Evolutionary conservation across 2,113 vertebrate genomes (phyloP).

Genomic region (Bettongia penicillata): DNA sequence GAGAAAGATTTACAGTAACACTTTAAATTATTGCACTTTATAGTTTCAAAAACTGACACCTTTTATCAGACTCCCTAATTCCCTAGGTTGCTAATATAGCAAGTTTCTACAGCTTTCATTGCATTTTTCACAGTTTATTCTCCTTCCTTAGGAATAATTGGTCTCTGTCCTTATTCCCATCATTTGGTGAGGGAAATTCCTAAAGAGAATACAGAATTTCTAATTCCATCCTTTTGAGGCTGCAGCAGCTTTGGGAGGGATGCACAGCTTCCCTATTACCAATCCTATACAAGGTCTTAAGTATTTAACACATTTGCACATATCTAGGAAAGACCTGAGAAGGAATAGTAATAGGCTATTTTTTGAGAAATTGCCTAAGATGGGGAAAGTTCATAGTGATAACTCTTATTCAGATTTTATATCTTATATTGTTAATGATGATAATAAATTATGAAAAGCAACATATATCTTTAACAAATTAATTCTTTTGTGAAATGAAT

Average conservation of each 20-base stretch:
- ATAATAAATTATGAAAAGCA: not conserved
- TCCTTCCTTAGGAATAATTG: constrained; percentile 29
- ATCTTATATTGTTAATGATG: not conserved
- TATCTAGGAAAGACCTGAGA: not conserved
- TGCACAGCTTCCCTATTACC: fast-evolving
- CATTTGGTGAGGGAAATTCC: not conserved
- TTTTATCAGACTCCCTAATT: not conserved
- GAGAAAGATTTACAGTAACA: not conserved
- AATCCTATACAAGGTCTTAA: not conserved
- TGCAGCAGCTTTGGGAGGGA: not conserved
- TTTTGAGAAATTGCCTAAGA: not conserved
- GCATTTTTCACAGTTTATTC: not conserved
- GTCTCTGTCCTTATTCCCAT: not conserved
- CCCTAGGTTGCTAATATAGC: not conserved
- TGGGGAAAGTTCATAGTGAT: not conserved
- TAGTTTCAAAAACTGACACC: not conserved
- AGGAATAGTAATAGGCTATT: not conserved
- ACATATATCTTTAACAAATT: not conserved
- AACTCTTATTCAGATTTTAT: not conserved
- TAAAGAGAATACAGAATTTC: not conserved
- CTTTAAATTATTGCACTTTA: not conserved
- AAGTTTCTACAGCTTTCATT: not conserved
- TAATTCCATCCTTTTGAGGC: not conserved
- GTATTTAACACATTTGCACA: not conserved
- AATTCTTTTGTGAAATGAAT: not conserved